These are phyloP conservation scores for Chelon labrosus DNA, from an alignment of 2,797 vertebrate species.

Conservation along the genomic window DNA sequence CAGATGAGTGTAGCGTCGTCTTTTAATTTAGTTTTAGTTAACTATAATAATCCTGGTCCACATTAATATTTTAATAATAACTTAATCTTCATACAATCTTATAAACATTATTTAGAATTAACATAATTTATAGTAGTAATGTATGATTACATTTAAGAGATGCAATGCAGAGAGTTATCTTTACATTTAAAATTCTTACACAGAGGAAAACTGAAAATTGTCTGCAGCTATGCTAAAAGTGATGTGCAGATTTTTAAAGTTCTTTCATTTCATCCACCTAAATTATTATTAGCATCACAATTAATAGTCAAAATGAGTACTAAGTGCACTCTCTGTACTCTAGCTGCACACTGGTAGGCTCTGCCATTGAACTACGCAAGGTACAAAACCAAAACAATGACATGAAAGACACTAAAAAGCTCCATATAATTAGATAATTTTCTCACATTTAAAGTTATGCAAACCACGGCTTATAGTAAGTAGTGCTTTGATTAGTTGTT, in stretches of 20 bases:
- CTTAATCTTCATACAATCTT: not conserved
- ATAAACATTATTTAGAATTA: not conserved
- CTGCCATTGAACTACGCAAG: not conserved
- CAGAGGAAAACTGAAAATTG: not conserved
- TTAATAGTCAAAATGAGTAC: not conserved
- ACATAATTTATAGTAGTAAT: not conserved
- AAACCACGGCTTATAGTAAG: conserved; percentile 7
- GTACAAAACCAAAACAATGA: conserved; percentile 2
- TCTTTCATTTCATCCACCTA: not conserved
- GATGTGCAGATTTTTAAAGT: not conserved
- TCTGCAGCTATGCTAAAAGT: not conserved
- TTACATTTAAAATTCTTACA: not conserved
- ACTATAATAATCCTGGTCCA: too few species aligned
- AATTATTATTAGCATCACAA: not conserved
- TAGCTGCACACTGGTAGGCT: too few species aligned
- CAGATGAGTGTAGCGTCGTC: not conserved
- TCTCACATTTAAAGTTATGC: not conserved
- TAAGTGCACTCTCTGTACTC: not conserved
- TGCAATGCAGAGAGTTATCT: not conserved
- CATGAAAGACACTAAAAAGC: not conserved
- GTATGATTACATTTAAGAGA: not conserved
- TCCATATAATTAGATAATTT: not conserved
- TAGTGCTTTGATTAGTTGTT: not conserved
- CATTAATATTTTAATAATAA: too few species aligned
- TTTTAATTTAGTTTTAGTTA: too few species aligned